These are phyloP conservation scores for Serinus canaria DNA, from an alignment of 2,113 vertebrate genomes.

Conservation along the genomic window DNA sequence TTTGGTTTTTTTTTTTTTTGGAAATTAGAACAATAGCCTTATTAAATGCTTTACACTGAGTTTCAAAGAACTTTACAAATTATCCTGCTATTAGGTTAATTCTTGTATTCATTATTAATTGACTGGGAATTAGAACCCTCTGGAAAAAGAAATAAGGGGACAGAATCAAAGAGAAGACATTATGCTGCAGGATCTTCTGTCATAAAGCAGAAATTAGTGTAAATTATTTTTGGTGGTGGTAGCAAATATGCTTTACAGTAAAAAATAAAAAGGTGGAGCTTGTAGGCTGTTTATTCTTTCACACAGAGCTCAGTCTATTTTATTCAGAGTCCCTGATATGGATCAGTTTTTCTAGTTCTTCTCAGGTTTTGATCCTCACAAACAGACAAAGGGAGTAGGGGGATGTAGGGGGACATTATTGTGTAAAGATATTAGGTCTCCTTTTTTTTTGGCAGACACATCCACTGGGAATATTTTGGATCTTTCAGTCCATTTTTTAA, in stretches of 20 bases:
- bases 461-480: not conserved
- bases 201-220: not conserved
- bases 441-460: fast-evolving
- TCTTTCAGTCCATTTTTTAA: not conserved
- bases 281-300: not conserved
- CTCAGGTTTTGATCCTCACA: not conserved
- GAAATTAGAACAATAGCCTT: not conserved
- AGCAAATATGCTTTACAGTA: not conserved
- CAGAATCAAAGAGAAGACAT: not conserved
- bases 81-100: not conserved
- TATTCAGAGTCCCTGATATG: not conserved
- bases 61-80: constrained; percentile 25
- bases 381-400: not conserved
- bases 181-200: not conserved
- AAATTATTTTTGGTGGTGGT: not conserved
- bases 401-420: not conserved
- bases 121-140: not conserved
- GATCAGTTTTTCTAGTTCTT: not conserved
- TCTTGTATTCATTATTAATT: constrained; percentile 24
- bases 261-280: not conserved
- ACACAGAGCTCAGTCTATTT: not conserved
- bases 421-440: not conserved
- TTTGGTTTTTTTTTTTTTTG: not conserved
- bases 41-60: not conserved
- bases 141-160: not conserved